Base-by-base conservation (phyloP, 2,888 invertebrate species). In the Galerucella pusilla region DNA sequence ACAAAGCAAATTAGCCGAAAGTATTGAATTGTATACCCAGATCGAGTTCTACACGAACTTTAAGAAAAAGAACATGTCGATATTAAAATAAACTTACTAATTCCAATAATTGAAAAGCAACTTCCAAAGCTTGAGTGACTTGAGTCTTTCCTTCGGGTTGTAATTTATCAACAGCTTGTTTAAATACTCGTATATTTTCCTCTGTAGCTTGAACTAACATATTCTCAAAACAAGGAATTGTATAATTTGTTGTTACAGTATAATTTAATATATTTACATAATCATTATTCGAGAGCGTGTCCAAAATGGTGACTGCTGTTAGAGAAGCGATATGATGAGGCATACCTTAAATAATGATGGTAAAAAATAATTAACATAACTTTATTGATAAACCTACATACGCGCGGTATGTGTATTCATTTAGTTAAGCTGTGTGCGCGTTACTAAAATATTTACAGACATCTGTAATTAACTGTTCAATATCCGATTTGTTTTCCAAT, bases 201-300 rank as follows among this genome's bases (percentile, higher is more conserved):
- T 93, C 92, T 6, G 96, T 97, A 0, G 96, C 97, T 88, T 97
- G 94, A 9, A 99, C 95, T 16, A 99, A 88, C 66, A 91, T 92
- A 71, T 93, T 92, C 78, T 92, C 91, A 86, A 97, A 97, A 87
- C 99, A 99, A 0, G 92, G 90, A 42, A 98, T 94, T 6, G 96
- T 91, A 82, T 94, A 93, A 9, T 90, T 86, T 0, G 94, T 92
- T 0, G 88, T 84, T 35, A 90, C 90, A 81, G 96, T 95, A 83
- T 93, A 95, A 85, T 93, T 92, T 82, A 96, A 93, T 45, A 99
- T 94, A 83, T 98, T 98, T 73, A 99, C 95, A 86, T 95, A 98
- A 88, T 99, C 99, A 87, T 99, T 98, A 86, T 99, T 98, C 9
- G 97, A 97, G 67, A 99, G 92, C 0, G 99, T 99, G 77, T 97